Evolutionary conservation across 2,113 vertebrate genomes (phyloP), one percentile per base, ranked within the genome.

Genomic region (Coptodon bakossiorum): DNA sequence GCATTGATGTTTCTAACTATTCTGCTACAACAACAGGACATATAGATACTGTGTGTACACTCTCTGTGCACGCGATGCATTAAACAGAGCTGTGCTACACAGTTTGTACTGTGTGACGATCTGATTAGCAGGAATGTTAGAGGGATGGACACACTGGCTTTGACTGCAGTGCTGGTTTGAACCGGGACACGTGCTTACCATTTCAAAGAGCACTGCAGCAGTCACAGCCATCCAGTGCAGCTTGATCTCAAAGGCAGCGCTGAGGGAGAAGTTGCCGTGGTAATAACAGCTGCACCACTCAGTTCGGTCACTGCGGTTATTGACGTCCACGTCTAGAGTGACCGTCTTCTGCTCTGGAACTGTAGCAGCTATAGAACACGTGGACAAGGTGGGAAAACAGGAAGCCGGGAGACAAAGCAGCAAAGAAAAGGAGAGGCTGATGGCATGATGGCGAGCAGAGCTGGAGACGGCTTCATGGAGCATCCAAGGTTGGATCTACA

Each of bases 241-340:
- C 94, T 99, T 99, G 95, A 99, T 96, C 96, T 99, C 99, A 36
- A 99, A 99, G 89, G 99, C 98, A 1, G 97, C 92, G 1, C 91
- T 98, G 27, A 97, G 94, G n/a, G 97, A 98, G 96, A 99, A 99
- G 93, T 97, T 99, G 82, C 99, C 98, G 0, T 99, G 98, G 94
- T 99, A 99, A 78, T 99, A 99, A 43, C 98, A 99, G 91, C 98
- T 99, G 95, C 99, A 99, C 99, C 98, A 99, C 79, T 99, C 99
- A 0, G 97, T 94, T 0, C 98, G 97, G 94, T 98, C 98, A 0
- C 98, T 98, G 91, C 99, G 98, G 95, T 99, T 99, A 93, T 99
- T 99, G 16, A 99, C 97, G 3, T 99, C 98, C 82, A 99, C 98
- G 0, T 99, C 98, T 56, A 99, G 95, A 0, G 98, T 99, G 92